These are phyloP conservation scores for Microcebus lehilahytsara DNA, from an alignment of 2,113 vertebrate species.

Conservation along the genomic window DNA sequence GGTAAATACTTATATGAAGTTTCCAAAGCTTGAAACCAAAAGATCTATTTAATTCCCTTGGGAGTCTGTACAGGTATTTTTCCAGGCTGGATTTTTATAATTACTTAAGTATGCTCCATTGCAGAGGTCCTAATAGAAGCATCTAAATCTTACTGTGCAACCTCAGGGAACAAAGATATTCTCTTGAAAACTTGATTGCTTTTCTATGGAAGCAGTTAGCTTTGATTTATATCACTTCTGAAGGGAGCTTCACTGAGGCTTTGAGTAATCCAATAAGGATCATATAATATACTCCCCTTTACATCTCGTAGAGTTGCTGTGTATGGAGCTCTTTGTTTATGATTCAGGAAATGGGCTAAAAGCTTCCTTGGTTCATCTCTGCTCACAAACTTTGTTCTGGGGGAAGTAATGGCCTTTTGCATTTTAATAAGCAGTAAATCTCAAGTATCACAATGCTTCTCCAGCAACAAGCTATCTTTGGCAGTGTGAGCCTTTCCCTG, in stretches of 20 bases:
- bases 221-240: slow-evolving; percentile 79
- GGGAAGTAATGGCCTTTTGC: slow-evolving; percentile 66
- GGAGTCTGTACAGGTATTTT: slow-evolving; percentile 38
- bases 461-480: slow-evolving; percentile 50
- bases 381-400: slow-evolving; percentile 70
- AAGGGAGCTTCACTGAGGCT: slow-evolving; percentile 67
- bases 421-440: slow-evolving; percentile 82
- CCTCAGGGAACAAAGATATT: slow-evolving; percentile 65
- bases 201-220: slow-evolving; percentile 71
- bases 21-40: slow-evolving; percentile 27
- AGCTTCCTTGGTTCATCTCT: slow-evolving; percentile 76
- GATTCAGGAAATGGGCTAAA: slow-evolving; percentile 78
- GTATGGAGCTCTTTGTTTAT: slow-evolving; percentile 75
- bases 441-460: slow-evolving; percentile 41
- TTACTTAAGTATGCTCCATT: slow-evolving; percentile 54
- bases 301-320: slow-evolving; percentile 69
- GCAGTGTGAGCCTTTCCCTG: background rate
- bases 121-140: slow-evolving; percentile 60
- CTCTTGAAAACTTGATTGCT: slow-evolving; percentile 71
- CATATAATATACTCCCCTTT: slow-evolving; percentile 61
- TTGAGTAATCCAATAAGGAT: slow-evolving; percentile 78
- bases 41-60: background rate
- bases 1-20: background rate
- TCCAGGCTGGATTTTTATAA: slow-evolving; percentile 56
- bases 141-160: slow-evolving; percentile 69